phyloP scores from a whole-genome alignment of 1,140 invertebrate genomes.

The Tenebrio molitor region DNA sequence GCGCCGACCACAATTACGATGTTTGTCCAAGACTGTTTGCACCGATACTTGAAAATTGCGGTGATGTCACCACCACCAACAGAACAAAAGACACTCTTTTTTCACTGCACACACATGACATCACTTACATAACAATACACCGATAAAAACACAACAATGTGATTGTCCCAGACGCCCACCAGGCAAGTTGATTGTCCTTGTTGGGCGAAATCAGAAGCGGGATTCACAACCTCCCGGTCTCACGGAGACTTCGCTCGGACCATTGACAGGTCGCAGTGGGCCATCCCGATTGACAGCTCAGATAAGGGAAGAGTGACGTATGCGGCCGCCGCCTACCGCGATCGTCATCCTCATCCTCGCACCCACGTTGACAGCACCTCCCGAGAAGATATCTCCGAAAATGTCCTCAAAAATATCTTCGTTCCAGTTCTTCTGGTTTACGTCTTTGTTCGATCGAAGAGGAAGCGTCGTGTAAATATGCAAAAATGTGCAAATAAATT shows the following conservation, averaged over 20 bases:
- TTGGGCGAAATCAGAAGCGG: background rate
- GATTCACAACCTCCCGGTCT: too few species aligned
- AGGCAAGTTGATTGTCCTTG: background rate
- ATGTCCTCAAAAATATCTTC: too few species aligned
- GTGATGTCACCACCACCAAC: conserved; percentile 3
- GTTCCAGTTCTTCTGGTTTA: too few species aligned
- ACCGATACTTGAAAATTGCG: conserved; percentile 12
- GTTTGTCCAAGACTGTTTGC: conserved; percentile 22
- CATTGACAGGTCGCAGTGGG: background rate
- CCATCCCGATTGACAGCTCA: background rate
- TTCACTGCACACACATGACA: conserved; percentile 9
- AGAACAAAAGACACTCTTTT: conserved; percentile 24
- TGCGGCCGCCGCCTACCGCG: background rate
- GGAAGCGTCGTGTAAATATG: too few species aligned
- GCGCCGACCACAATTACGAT: conserved; percentile 16
- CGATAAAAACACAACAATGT: conserved; percentile 1
- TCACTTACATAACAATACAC: conserved; percentile 4
- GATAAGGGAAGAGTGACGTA: background rate
- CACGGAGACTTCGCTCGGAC: too few species aligned
- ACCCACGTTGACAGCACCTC: background rate
- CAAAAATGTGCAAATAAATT: too few species aligned
- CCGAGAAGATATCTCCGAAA: too few species aligned
- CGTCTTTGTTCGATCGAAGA: too few species aligned
- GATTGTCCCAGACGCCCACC: background rate
- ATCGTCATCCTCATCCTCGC: background rate